phyloP scores from a whole-genome alignment of 2,888 invertebrate species.

The Microctonus hyperodae region DNA sequence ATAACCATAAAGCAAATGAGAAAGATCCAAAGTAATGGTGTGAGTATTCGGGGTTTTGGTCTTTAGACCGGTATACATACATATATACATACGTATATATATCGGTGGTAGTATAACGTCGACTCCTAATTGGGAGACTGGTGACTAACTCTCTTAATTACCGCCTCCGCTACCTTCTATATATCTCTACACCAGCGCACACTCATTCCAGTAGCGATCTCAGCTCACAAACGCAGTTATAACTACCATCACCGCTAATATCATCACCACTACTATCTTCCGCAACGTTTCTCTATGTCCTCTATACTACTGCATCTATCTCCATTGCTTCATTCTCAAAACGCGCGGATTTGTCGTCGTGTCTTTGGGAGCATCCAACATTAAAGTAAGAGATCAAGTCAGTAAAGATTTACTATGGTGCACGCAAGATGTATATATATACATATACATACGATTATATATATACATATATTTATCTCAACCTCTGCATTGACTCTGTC shows the following conservation, averaged over 20 bases:
- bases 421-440: slow-evolving; percentile 5
- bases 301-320: slow-evolving; percentile 15
- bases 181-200: slow-evolving; percentile 34
- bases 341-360: slow-evolving; percentile 20
- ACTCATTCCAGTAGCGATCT: slow-evolving; percentile 37
- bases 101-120: slow-evolving; percentile 38
- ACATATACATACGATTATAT: background rate
- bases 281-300: background rate
- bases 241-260: slow-evolving; percentile 16
- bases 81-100: slow-evolving; percentile 30
- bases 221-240: slow-evolving; percentile 38
- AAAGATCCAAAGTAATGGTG: slow-evolving; percentile 39
- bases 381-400: slow-evolving; percentile 17
- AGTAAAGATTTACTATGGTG: slow-evolving; percentile 7
- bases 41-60: slow-evolving; percentile 49
- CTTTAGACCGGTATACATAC: slow-evolving; percentile 50
- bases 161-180: slow-evolving; percentile 58
- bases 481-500: slow-evolving; percentile 11
- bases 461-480: background rate
- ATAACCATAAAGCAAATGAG: background rate
- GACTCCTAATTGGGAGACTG: slow-evolving; percentile 62
- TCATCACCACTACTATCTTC: too few relatives aligned
- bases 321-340: slow-evolving; percentile 30
- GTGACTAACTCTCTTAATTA: slow-evolving; percentile 67
- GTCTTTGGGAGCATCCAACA: slow-evolving; percentile 3